Evolutionary conservation across 1,140 invertebrate species (phyloP).

Genomic region (Onthophagus taurus): DNA sequence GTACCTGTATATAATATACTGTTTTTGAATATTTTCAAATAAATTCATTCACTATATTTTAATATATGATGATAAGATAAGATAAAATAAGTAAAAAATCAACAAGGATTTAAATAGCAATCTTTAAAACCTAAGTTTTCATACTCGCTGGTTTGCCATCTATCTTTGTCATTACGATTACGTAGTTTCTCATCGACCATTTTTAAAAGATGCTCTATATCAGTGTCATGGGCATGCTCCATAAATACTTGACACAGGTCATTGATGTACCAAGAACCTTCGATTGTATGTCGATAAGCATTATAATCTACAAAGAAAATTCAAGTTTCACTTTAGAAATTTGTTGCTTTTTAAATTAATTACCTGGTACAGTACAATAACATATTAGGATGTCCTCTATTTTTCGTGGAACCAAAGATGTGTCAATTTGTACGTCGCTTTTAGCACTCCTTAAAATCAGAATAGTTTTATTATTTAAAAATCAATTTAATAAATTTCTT

Average conservation of each 20-base stretch:
- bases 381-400: constrained; percentile 16
- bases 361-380: constrained; percentile 17
- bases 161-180: constrained; percentile 20
- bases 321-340: too few species aligned
- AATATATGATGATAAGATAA: too few species aligned
- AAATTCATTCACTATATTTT: too few species aligned
- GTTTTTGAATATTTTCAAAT: too few species aligned
- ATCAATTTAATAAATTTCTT: too few species aligned
- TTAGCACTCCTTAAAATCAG: too few species aligned
- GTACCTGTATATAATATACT: too few species aligned
- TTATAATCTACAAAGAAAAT: constrained; percentile 44
- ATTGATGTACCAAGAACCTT: constrained; percentile 68
- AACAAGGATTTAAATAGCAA: constrained; percentile 48
- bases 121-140: constrained; percentile 46
- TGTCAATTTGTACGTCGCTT: constrained; percentile 8
- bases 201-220: constrained; percentile 53
- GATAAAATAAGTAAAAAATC: too few species aligned
- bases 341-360: too few species aligned
- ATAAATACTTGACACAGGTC: constrained; percentile 60
- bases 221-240: constrained; percentile 49
- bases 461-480: too few species aligned
- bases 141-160: constrained; percentile 43
- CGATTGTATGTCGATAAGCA: constrained; percentile 47
- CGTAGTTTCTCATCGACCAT: constrained; percentile 42
- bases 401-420: background rate